phyloP scores from a whole-genome alignment of 2,797 vertebrate species.

The Sebastolobus altivelis region DNA sequence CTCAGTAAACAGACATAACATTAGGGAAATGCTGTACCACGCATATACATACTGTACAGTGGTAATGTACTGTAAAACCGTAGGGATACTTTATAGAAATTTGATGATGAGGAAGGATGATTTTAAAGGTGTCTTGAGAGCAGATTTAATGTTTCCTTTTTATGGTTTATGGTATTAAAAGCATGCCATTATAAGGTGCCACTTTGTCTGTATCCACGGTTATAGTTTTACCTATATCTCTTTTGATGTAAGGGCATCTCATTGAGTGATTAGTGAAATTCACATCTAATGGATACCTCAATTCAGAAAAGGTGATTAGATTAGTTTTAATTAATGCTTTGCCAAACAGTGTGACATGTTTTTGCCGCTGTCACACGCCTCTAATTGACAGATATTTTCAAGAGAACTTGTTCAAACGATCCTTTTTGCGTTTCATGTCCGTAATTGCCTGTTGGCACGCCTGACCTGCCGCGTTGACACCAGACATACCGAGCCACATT shows the following conservation, averaged over 20 bases:
- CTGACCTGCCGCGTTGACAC: constrained; percentile 61
- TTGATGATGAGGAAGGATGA: constrained; percentile 36
- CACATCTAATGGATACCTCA: constrained; percentile 29
- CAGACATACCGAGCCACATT: constrained; percentile 34
- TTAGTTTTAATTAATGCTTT: constrained; percentile 50
- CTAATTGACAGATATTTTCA: constrained; percentile 51
- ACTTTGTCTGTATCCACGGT: constrained; percentile 46
- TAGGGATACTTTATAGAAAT: constrained; percentile 35
- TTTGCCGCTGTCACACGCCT: constrained; percentile 16
- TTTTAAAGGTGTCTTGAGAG: constrained; percentile 58
- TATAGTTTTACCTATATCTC: constrained; percentile 40
- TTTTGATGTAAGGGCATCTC: constrained; percentile 36
- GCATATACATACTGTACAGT: constrained; percentile 6
- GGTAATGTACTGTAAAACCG: constrained; percentile 29
- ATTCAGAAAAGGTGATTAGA: constrained; percentile 22
- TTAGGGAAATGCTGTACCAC: constrained; percentile 26
- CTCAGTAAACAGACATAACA: constrained; percentile 51
- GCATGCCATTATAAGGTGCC: constrained; percentile 54
- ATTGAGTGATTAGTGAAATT: constrained; percentile 31
- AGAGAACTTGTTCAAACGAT: constrained; percentile 31
- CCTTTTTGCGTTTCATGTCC: constrained; percentile 50
- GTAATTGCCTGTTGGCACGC: constrained; percentile 64
- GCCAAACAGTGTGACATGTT: constrained; percentile 20
- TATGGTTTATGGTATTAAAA: constrained; percentile 65
- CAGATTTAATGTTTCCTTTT: constrained; percentile 57